A percentile compares a stretch with the other conserved stretches of the same genome.
phyloP scores from a whole-genome alignment of 2,888 invertebrate genomes.

The Polylopha cassiicola region DNA sequence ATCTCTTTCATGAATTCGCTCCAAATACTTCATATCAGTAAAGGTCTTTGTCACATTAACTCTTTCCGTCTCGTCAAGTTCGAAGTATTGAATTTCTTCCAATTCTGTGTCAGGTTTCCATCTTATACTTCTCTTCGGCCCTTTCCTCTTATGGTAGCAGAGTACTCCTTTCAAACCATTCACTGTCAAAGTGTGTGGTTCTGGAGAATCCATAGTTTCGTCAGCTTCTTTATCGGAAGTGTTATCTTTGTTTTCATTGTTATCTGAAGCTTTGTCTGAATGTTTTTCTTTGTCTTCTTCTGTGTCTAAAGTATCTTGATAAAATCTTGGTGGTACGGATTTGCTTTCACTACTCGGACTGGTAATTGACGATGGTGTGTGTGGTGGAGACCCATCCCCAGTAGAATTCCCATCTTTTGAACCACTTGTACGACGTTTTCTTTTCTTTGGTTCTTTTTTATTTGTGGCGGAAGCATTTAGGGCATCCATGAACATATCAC shows the following conservation, averaged over 20 bases:
- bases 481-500: constrained; percentile 96
- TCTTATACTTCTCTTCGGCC: constrained; percentile 86
- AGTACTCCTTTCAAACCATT: constrained; percentile 86
- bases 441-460: constrained; percentile 85
- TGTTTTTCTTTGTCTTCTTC: constrained; percentile 77
- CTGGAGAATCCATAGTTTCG: constrained; percentile 54
- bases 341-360: constrained; percentile 66
- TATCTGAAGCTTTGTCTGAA: constrained; percentile 43
- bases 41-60: constrained; percentile 96
- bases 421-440: constrained; percentile 84
- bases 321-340: constrained; percentile 85
- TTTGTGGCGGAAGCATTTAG: constrained; percentile 86
- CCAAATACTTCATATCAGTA: constrained; percentile 93
- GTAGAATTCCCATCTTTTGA: constrained; percentile 80
- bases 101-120: constrained; percentile 90
- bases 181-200: constrained; percentile 62
- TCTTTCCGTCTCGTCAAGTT: constrained; percentile 96
- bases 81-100: constrained; percentile 91
- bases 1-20: constrained; percentile 90
- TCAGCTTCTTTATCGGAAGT: constrained; percentile 42
- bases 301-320: constrained; percentile 92
- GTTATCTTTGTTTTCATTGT: constrained; percentile 39
- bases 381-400: constrained; percentile 73
- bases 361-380: constrained; percentile 69
- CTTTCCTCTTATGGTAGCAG: constrained; percentile 84